Conservation (phyloP, 2,797 vertebrate genomes). For the Aphelocoma californica region DNA sequence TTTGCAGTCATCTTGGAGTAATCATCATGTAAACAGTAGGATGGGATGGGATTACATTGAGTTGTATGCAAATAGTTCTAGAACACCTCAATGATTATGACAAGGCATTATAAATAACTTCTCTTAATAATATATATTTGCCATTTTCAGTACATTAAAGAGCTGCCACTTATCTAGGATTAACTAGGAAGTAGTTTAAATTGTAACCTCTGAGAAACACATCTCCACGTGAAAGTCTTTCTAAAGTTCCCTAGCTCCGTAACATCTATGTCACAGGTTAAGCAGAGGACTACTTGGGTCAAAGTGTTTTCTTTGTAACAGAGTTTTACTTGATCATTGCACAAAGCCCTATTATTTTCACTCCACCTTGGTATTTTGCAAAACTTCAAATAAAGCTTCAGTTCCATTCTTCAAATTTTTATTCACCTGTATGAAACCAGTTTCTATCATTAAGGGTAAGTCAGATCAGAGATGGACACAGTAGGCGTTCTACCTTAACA, state of each 20-base stretch:
- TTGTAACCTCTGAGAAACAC: slow-evolving; percentile 59
- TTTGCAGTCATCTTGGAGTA: slow-evolving; percentile 80
- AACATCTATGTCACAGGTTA: slow-evolving; percentile 61
- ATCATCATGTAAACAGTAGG: slow-evolving; percentile 81
- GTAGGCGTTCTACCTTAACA: slow-evolving; percentile 17
- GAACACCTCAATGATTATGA: slow-evolving; percentile 80
- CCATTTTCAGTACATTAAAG: slow-evolving; percentile 78
- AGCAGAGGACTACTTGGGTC: slow-evolving; percentile 63
- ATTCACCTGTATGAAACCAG: slow-evolving; percentile 51
- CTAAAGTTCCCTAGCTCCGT: slow-evolving; percentile 64
- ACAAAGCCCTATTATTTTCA: slow-evolving; percentile 74
- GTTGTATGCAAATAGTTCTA: slow-evolving; percentile 77
- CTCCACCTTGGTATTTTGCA: slow-evolving; percentile 64
- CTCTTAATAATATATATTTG: slow-evolving; percentile 80
- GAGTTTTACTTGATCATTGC: slow-evolving; percentile 73
- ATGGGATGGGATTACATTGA: slow-evolving; percentile 81
- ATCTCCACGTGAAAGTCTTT: slow-evolving; percentile 56
- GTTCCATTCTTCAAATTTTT: slow-evolving; percentile 73
- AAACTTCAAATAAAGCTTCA: slow-evolving; percentile 76
- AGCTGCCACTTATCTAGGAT: slow-evolving; percentile 77
- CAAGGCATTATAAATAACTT: slow-evolving; percentile 84
- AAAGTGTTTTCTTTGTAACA: slow-evolving; percentile 66
- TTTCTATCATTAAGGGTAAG: slow-evolving; percentile 48
- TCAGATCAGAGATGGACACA: slow-evolving; percentile 63
- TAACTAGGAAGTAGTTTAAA: slow-evolving; percentile 76